These are phyloP conservation scores for Styela clava DNA, from an alignment of 23 tunicate species.

Conservation along the genomic window DNA sequence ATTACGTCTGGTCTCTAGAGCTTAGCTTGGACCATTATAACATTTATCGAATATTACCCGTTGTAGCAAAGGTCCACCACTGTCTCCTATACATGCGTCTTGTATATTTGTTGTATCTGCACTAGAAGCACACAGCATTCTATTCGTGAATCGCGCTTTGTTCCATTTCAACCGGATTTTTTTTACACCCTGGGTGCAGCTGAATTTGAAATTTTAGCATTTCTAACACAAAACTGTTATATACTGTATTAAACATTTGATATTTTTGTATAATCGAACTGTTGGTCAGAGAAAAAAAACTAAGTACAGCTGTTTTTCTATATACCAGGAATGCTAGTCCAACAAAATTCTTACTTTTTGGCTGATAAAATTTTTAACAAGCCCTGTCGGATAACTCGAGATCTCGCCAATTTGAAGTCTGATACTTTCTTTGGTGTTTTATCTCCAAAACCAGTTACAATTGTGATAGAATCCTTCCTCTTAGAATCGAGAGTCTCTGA, in stretches of 20 bases:
- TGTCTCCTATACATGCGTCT: slow-evolving; percentile 47
- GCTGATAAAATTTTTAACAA: slow-evolving; percentile 4
- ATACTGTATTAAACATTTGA: too few species aligned
- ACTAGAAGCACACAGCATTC: slow-evolving; percentile 35
- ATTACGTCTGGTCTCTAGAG: too few species aligned
- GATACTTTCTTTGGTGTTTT: not conserved
- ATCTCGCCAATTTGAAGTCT: slow-evolving; percentile 9
- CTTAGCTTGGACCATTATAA: too few species aligned
- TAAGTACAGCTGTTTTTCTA: too few species aligned
- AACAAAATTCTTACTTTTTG: slow-evolving; percentile 25
- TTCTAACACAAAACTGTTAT: not conserved
- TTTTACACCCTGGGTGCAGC: slow-evolving; percentile 23
- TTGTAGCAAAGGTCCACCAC: slow-evolving; percentile 48
- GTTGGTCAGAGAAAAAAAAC: too few species aligned
- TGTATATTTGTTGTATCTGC: not conserved
- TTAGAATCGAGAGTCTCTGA: too few species aligned
- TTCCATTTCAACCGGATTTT: not conserved
- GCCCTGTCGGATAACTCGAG: slow-evolving; percentile 25
- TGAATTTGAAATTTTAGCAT: not conserved
- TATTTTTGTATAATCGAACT: too few species aligned
- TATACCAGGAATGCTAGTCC: too few species aligned
- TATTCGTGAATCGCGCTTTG: slow-evolving; percentile 6
- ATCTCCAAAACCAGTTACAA: slow-evolving; percentile 45
- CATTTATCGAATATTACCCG: slow-evolving; percentile 12
- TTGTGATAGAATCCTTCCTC: slow-evolving; percentile 12